Percentiles rank a stretch among this genome's conserved stretches.
Evolutionary conservation across 2,888 invertebrate genomes (phyloP).

Genomic region (Eristalis intricaria): DNA sequence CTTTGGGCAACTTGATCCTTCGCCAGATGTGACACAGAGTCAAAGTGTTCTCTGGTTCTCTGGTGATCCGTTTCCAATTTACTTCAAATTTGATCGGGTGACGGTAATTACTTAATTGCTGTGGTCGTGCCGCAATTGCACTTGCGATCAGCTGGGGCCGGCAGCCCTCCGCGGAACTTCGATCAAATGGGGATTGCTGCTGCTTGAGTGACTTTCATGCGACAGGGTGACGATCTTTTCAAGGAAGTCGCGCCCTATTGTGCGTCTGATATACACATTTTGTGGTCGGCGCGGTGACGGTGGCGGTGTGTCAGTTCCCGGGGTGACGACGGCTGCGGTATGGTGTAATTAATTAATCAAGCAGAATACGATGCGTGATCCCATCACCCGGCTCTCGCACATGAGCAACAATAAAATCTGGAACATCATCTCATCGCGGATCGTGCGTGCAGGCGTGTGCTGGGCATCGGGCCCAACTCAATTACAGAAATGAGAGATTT

Average conservation of each 20-base stretch:
- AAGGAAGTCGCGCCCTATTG: conserved; percentile 60
- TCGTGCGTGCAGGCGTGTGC: conserved; percentile 39
- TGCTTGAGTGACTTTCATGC: conserved; percentile 24
- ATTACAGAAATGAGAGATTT: conserved; percentile 55
- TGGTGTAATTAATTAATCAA: conserved; percentile 72
- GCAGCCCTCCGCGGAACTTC: conserved; percentile 16
- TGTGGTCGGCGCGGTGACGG: conserved; percentile 35
- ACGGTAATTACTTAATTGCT: conserved; percentile 72
- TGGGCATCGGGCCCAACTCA: conserved; percentile 24
- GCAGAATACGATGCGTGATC: conserved; percentile 49
- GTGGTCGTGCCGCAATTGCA: conserved; percentile 59
- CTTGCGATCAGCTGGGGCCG: conserved; percentile 17
- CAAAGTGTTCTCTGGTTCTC: conserved; percentile 22
- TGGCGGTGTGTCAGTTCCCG: conserved; percentile 32
- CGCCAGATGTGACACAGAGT: neutral
- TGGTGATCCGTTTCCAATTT: conserved; percentile 63
- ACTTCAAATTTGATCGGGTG: conserved; percentile 63
- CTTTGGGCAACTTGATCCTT: conserved; percentile 68
- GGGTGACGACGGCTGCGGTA: conserved; percentile 58
- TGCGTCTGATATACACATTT: conserved; percentile 33
- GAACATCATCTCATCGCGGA: conserved; percentile 31
- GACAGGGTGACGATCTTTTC: conserved; percentile 19
- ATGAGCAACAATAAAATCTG: conserved; percentile 48
- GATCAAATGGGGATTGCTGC: conserved; percentile 27
- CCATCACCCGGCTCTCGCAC: conserved; percentile 27